A percentile compares a stretch with the other conserved stretches of the same genome.
Evolutionary conservation across 2,113 vertebrate genomes (phyloP).

Genomic region (Scomber colias): DNA sequence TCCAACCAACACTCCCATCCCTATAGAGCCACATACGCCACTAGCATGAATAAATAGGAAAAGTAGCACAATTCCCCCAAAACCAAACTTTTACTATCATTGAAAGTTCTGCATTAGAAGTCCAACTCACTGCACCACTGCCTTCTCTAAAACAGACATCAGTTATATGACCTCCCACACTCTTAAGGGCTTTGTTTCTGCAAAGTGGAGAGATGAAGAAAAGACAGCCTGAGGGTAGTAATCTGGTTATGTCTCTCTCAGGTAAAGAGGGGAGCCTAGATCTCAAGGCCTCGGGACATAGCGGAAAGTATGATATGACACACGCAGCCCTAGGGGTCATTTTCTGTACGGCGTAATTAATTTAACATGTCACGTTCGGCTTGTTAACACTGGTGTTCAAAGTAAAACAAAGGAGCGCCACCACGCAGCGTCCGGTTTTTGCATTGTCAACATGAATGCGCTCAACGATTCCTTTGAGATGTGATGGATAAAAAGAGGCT

Average conservation of each 20-base stretch:
- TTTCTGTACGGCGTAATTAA: constrained; percentile 69
- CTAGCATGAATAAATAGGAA: constrained; percentile 1
- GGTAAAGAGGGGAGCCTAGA: constrained; percentile 52
- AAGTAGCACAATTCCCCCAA: constrained; percentile 15
- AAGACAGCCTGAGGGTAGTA: constrained; percentile 64
- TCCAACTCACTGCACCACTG: not conserved
- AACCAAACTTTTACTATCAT: constrained; percentile 40
- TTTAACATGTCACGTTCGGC: constrained; percentile 72
- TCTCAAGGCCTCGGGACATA: constrained; percentile 60
- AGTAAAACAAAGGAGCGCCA: constrained; percentile 72
- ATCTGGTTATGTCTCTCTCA: constrained; percentile 61
- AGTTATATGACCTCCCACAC: constrained; percentile 53
- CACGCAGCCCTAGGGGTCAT: constrained; percentile 64
- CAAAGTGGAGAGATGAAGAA: constrained; percentile 60
- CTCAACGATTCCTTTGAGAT: constrained; percentile 70
- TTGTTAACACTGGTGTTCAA: constrained; percentile 77
- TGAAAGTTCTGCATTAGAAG: constrained; percentile 15
- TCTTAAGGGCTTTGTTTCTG: constrained; percentile 54
- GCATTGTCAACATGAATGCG: constrained; percentile 74
- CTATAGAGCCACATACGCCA: constrained; percentile 1
- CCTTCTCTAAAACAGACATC: constrained; percentile 44
- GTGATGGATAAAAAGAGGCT: constrained; percentile 67
- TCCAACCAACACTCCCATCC: not conserved
- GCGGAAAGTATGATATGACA: constrained; percentile 57
- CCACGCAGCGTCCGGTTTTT: constrained; percentile 56